Base-by-base conservation (phyloP, 2,888 invertebrate genomes). In the Volucella inanis region DNA sequence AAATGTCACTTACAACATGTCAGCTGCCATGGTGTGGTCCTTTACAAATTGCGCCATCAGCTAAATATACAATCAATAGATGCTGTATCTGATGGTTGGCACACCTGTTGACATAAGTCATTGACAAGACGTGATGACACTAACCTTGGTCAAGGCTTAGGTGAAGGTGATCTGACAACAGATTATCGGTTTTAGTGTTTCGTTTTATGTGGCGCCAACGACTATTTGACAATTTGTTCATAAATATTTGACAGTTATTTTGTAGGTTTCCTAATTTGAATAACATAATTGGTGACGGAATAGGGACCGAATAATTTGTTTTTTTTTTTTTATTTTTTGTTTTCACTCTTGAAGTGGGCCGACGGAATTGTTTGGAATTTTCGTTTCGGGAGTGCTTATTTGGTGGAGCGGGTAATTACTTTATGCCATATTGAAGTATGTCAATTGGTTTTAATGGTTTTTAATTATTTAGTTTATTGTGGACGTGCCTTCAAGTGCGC, bases 141-240 rank as follows among this genome's bases (percentile, higher is more conserved):
- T 72, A 52, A 79, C 79, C 79, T 54, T 72, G 54, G 72, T 67
- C 79, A 79, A 79, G 57, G 78, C 64, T 72, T 31, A 18, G 65
- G 57, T 65, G 72, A 79, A 72, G 71, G 71, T 71, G 55, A 52
- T 31, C 6, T 31, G 45, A 22, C 75, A 76, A 67, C 43, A 31
- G 43, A 57, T 68, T 76, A 43, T 57, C 41, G 55, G 10, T 52
- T 76, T 76, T 59, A 52, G 31, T 31, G 31, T 31, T 31, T 31
- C 45, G 43, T 43, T 61, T 45, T 22, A n/a, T 50, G 14, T 76
- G 75, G 75, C 75, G 75, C 75, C 65, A 75, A 50, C 43, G 31
- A 76, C 18, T 76, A 65, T 52, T n/a, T 49, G 49, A 14, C 31
- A n/a, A 18, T 22, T 59, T 12, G 41, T 15, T 43, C 57, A 8